Base-by-base conservation (phyloP, 2,113 vertebrate species). In the Alces alces region DNA sequence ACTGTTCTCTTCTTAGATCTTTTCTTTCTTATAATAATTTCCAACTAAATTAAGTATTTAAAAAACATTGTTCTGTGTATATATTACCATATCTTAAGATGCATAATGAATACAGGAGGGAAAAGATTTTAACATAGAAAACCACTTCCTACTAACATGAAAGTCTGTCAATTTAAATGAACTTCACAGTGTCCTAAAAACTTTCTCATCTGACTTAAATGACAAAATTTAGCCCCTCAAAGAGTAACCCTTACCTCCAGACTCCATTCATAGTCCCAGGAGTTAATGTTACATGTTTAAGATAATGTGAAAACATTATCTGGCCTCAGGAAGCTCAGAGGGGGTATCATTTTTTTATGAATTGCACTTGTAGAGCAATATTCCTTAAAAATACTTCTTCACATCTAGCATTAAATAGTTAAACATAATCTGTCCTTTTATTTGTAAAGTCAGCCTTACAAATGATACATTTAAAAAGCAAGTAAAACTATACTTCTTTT, bases 121-220 rank as follows among this genome's bases (percentile, higher is more conserved):
- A 95, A 97, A 97, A 70, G 52, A 95, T 83, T 95, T 97, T 94
- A 97, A 95, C 92, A 97, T 76, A 97, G 61, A 96, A 98, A 97
- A 88, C 36, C 36, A 95, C 70, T 96, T 96, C 70, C 95, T 94
- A 83, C 88, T 83, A 93, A 95, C 61, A 96, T 95, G 95, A 96
- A 96, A 94, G 50, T 92, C 66, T 92, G 82, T 86, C 91, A 80
- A 91, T 91, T 96, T 98, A 95, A 97, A 85, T 85, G 61, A 70
- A 91, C 73, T 98, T 96, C n/a, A 85, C 82, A 66, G 89, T 85
- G 89, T 45, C 79, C 86, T 95, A 66, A 94, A 93, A 95, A 76
- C 55, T 91, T 91, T 96, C 60, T 88, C 82, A 86, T 89, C 52
- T 73, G 91, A 97, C 87, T 96, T 97, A 96, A 95, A 91, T 86